phyloP scores from a whole-genome alignment of 2,797 vertebrate genomes.

The Gephyroberyx darwinii region DNA sequence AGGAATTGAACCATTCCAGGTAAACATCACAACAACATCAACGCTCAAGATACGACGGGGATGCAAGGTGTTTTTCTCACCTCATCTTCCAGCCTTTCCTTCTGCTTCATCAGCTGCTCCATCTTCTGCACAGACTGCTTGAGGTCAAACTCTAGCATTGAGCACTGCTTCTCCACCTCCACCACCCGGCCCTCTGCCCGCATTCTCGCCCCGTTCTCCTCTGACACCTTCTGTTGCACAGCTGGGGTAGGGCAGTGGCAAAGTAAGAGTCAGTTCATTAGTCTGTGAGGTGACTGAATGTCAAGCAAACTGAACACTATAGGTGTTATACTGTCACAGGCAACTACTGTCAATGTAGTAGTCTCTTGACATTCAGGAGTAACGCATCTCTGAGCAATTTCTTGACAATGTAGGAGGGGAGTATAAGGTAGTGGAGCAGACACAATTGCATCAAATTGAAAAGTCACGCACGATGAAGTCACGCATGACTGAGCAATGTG shows the following conservation, averaged over 20 bases:
- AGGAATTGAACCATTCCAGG: too few relatives aligned
- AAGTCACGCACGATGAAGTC: neutral
- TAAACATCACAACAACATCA: neutral
- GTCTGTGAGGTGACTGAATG: neutral
- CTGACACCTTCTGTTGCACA: conserved; percentile 95
- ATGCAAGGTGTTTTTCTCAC: conserved; percentile 69
- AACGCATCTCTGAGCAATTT: neutral
- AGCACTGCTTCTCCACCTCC: conserved; percentile 98
- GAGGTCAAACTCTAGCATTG: conserved; percentile 97
- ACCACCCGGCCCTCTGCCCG: conserved; percentile 93
- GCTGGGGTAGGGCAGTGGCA: conserved; percentile 73
- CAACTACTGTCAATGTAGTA: neutral
- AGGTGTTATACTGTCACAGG: too few relatives aligned
- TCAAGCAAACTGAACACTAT: neutral
- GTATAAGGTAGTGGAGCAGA: too few relatives aligned
- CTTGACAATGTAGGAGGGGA: too few relatives aligned
- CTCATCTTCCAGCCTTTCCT: conserved; percentile 95
- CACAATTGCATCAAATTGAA: neutral
- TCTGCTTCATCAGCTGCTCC: conserved; percentile 95
- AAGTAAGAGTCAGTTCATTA: neutral
- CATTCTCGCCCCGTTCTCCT: conserved; percentile 91
- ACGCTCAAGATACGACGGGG: neutral
- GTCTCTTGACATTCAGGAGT: neutral
- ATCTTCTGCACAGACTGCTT: conserved; percentile 98
- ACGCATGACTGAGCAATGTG: neutral